Base-by-base conservation (phyloP, 2,888 invertebrate species). In the Amorpha juglandis region DNA sequence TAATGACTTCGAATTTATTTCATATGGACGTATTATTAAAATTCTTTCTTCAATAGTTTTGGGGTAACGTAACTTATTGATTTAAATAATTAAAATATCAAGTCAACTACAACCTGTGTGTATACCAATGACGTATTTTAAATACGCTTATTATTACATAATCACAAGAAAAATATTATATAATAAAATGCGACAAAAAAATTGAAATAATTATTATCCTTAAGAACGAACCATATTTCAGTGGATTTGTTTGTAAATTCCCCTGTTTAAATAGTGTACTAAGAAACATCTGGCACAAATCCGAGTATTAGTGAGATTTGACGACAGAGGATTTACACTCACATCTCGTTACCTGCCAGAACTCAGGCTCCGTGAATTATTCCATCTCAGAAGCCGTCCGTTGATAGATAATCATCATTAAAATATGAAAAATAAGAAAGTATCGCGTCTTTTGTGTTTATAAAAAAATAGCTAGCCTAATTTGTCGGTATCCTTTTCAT, bases 231-330 rank as follows among this genome's bases (percentile, higher is more conserved):
- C 55, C 55, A 14, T n/a, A 55, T 16, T 16, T 38, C 55, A 38
- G 11, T 42, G 12, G 38, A 58, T 42, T 42, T 58, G 58, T 52
- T 33, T 21, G 27, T 19, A 38, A 42, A 58, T 55, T 35, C 33
- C 38, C 16, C 16, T 38, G 11, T 38, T 19, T 52, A 45, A 45
- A 1, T 11, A 52, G 33, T 33, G 27, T 14, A 19, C n/a, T 42
- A 58, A 42, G 58, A 58, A 19, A 58, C 16, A 58, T 42, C 42
- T 12, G 58, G 19, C 38, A 42, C 42, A 58, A 58, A 58, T 58
- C 58, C 58, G 42, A 58, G 55, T 35, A 55, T 55, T 55, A 55
- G 38, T 58, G 19, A 42, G 58, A 58, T 58, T 58, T 58, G 42
- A 38, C 58, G 42, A 27, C 52, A 52, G 16, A 19, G 58, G 58